Percentiles rank a stretch among this genome's conserved stretches.
These are phyloP conservation scores for Apogon talboti DNA, from an alignment of 2,797 vertebrate genomes.

Conservation along the genomic window DNA sequence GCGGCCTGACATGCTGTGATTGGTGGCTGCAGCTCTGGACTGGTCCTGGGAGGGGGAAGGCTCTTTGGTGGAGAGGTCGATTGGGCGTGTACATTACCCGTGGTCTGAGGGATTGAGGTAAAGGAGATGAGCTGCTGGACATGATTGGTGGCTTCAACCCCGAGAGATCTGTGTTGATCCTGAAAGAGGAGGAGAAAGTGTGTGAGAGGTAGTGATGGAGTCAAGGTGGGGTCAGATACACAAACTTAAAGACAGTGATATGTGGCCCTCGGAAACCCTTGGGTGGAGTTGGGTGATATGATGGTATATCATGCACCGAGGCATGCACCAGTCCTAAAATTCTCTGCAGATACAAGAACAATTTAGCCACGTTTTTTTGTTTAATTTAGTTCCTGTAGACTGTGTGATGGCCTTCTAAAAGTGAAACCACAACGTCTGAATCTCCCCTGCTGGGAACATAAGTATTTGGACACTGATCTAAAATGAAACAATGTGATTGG, in stretches of 20 bases:
- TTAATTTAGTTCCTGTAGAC: too few relatives aligned
- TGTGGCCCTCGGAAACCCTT: constrained; percentile 10
- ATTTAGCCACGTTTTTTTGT: too few relatives aligned
- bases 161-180: constrained; percentile 53
- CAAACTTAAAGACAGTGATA: constrained; percentile 39
- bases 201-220: constrained; percentile 29
- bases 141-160: constrained; percentile 58
- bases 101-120: constrained; percentile 56
- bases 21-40: constrained; percentile 73
- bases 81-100: constrained; percentile 32
- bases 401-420: too few relatives aligned
- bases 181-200: constrained; percentile 31
- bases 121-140: constrained; percentile 34
- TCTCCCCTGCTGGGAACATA: too few relatives aligned
- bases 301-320: too few relatives aligned
- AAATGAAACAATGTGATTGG: too few relatives aligned
- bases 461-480: too few relatives aligned
- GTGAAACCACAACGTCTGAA: too few relatives aligned
- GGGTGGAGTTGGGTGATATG: too few relatives aligned
- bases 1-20: constrained; percentile 81
- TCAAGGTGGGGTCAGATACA: constrained; percentile 29
- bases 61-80: constrained; percentile 31
- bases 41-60: constrained; percentile 40
- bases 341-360: too few relatives aligned
- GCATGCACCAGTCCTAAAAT: too few relatives aligned